A percentile compares a stretch with the other conserved stretches of the same genome.
Conservation (phyloP, 2,113 vertebrate genomes). For the Australoheros scitulus region DNA sequence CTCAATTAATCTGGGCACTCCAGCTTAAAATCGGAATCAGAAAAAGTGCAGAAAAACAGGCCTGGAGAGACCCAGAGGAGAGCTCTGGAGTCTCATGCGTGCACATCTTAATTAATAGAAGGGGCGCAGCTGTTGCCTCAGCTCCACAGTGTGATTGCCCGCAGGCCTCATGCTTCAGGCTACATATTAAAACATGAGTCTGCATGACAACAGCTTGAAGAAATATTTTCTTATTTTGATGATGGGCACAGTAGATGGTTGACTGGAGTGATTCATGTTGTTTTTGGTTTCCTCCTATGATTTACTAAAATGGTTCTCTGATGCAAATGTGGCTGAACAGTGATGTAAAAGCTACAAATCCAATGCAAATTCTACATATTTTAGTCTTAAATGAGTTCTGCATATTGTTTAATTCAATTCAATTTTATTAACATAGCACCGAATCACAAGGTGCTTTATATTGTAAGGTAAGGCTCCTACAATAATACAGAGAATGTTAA, state of each 20-base stretch:
- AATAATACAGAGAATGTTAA: not conserved
- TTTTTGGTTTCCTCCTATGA: not conserved
- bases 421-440: no score
- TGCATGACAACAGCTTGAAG: slow-evolving; percentile 20
- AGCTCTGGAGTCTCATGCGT: slow-evolving; percentile 15
- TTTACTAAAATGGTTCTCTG: not conserved
- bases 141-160: slow-evolving; percentile 19
- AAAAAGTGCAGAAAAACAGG: slow-evolving; percentile 3
- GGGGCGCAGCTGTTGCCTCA: slow-evolving; percentile 48
- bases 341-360: not conserved
- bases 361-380: not conserved
- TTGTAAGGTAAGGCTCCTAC: no score
- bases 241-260: not conserved
- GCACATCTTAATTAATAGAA: slow-evolving; percentile 53
- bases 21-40: slow-evolving; percentile 9
- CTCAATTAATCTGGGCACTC: not conserved
- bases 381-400: not conserved
- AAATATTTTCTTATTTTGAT: not conserved
- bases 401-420: not conserved
- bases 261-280: not conserved
- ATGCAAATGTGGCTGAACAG: not conserved
- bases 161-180: slow-evolving; percentile 40
- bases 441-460: no score
- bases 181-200: slow-evolving; percentile 22
- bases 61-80: not conserved